A percentile compares a stretch with the other conserved stretches of the same genome.
These are phyloP conservation scores for Arothron firmamentum DNA, from an alignment of 2,113 vertebrate species.

Conservation along the genomic window DNA sequence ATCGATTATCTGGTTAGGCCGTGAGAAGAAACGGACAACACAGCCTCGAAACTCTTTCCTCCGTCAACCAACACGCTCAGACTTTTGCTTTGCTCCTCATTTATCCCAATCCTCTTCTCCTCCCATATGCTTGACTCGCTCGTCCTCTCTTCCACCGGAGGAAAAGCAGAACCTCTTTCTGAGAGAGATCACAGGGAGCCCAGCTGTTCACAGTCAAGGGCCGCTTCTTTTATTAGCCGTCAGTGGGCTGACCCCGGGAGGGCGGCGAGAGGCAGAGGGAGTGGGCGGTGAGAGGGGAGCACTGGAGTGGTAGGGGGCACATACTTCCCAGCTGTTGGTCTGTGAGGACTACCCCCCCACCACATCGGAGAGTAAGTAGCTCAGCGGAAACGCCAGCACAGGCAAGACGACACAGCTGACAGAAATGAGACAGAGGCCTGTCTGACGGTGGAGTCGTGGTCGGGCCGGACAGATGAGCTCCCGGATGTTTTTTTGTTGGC, in stretches of 20 bases:
- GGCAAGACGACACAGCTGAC: slow-evolving; percentile 45
- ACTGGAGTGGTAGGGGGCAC: slow-evolving; percentile 27
- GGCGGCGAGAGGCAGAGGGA: slow-evolving; percentile 39
- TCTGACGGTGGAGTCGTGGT: slow-evolving; percentile 6
- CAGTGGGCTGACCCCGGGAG: slow-evolving; percentile 53
- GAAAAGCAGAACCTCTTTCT: slow-evolving; percentile 32
- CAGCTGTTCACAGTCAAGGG: slow-evolving; percentile 74
- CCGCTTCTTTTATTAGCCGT: slow-evolving; percentile 74
- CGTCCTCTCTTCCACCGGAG: slow-evolving; percentile 22
- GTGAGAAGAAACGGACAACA: slow-evolving; percentile 50
- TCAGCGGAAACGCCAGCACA: slow-evolving; percentile 29
- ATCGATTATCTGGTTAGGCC: slow-evolving; percentile 72
- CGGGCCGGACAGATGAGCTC: background rate
- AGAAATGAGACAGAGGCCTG: slow-evolving; percentile 27
- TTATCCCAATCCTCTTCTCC: slow-evolving; percentile 13
- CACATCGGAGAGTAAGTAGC: slow-evolving; percentile 60
- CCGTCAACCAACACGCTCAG: slow-evolving; percentile 15
- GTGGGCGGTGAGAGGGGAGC: slow-evolving; percentile 38
- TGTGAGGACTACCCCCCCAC: slow-evolving; percentile 50
- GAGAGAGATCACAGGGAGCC: slow-evolving; percentile 64
- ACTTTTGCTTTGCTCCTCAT: background rate
- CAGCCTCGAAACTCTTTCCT: slow-evolving; percentile 52
- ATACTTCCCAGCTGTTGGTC: slow-evolving; percentile 71
- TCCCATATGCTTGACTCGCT: background rate
- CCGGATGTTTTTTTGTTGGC: slow-evolving; percentile 8